Conservation (phyloP, 2,113 vertebrate species). For the Microtus pennsylvanicus region DNA sequence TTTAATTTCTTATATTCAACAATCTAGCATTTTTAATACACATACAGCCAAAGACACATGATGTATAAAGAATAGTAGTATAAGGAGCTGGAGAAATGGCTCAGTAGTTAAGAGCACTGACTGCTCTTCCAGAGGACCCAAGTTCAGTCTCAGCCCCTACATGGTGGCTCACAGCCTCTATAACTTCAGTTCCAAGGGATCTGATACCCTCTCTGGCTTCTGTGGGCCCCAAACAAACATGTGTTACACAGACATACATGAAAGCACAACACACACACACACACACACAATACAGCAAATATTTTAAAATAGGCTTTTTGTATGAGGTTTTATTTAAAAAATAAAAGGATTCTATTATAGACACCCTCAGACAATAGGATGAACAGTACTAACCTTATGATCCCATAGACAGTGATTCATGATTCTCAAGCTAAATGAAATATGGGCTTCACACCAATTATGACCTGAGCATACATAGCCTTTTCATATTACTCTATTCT, state of each 20-base stretch:
- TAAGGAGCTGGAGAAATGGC: not conserved
- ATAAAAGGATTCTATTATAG: constrained; percentile 51
- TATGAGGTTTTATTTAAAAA: not conserved
- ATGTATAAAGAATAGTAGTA: not conserved
- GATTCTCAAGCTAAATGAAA: constrained; percentile 48
- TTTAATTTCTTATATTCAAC: constrained; percentile 52
- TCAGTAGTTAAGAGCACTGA: not conserved
- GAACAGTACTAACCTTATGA: not conserved
- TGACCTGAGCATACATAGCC: not conserved
- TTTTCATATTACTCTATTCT: constrained; percentile 57
- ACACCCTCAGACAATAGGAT: constrained; percentile 13
- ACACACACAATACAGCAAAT: not conserved
- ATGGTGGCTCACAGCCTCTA: not conserved
- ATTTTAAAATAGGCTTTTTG: not conserved
- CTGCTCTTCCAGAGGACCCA: not conserved
- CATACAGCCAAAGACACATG: constrained; percentile 11
- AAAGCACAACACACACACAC: not conserved
- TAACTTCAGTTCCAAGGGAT: not conserved
- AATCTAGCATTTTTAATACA: constrained; percentile 50
- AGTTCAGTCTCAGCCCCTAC: not conserved
- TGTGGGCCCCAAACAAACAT: not conserved
- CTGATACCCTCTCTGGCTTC: not conserved
- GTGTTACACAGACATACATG: not conserved
- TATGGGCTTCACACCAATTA: constrained; percentile 17
- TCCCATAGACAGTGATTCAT: constrained; percentile 1